Base-by-base conservation (phyloP, 1,140 invertebrate species). In the Drosophila mojavensis region DNA sequence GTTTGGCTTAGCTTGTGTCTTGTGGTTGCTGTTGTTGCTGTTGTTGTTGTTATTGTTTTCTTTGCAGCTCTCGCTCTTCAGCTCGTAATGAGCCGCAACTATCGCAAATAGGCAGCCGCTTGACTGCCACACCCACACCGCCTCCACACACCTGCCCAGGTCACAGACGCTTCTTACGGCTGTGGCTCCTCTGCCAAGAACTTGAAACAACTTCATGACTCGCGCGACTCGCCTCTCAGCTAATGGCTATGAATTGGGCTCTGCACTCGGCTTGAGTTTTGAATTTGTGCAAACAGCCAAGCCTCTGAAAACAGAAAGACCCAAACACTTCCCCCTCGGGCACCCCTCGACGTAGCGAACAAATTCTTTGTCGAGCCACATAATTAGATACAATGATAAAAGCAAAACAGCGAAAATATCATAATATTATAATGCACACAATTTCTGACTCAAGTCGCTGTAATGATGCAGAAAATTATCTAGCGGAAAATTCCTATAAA, bases 341-440 rank as follows among this genome's bases (percentile, higher is more conserved):
- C 33, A 13, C 24, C 36, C 33, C 50, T n/a, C 15, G 5, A 33
- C 10, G n/a, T 30, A 17, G 6, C 26, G 17, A 28, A 28, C 60
- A 69, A 81, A 66, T 82, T 82, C 79, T 81, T 72, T 36, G 15
- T 33, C 64, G 43, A 48, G 54, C 51, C 68, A 62, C 71, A 71
- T 83, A 82, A 83, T 82, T 82, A 82, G 80, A 82, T 82, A 30
- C 83, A 71, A 82, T 82, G 80, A 82, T 82, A 82, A 82, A 48
- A n/a, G 26, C 39, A 15, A 55, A 36, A 9, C 1, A 58, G 4
- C 41, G 30, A 30, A 47, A 60, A 79, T 64, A 82, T 83, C 79
- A 71, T 79, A 82, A 75, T 75, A 59, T 83, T 80, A 75, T 83
- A 82, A 75, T 75, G 62, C 66, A 71, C 83, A 82, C 80, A 79